Evolutionary conservation across 64 coral and sea anemone species (phyloP), one percentile per base, ranked within the genome.

Genomic region (Porites australiensis): DNA sequence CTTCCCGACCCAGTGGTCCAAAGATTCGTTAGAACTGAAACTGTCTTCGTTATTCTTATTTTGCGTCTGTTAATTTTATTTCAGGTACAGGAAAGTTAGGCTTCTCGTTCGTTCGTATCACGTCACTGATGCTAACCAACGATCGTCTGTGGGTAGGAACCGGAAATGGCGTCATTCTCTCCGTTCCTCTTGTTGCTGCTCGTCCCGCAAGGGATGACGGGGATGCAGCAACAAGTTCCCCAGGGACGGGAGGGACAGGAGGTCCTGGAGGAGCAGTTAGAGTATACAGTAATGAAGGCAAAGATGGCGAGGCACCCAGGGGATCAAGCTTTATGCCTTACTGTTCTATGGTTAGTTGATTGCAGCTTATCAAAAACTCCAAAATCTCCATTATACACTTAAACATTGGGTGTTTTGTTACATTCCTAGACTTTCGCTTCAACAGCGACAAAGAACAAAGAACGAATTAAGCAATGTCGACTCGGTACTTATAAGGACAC

Each of bases 111-210:
- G 98, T 99, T 16, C 88, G 98, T 46, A 99, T 99, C 11, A 99
- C 98, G 13, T 93, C 98, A 11, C 57, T 99, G 66, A 79, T 96
- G 83, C 70, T 99, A 10, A 96, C 94, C 44, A 96, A 93, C 16
- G 98, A 99, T 73, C 91, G 98, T 22, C 91, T 99, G n/a, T 99
- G 98, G 98, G 98, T 99, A 8, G 98, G 98, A 70, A 99, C 98
- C 37, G 98, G 98, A 37, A 99, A 99, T 69, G 98, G 98, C 4
- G 98, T 99, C 58, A 93, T 99, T 80, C 71, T 99, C 21, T 99
- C 98, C 1, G 94, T 99, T 18, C 98, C 98, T 18, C 78, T 99
- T 5, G 98, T 99, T 21, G 98, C 98, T 47, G 98, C 98, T 3
- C 88, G 94, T 47, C 98, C 98, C 5, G 96, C 96, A 64, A 98